Percentiles rank a stretch among this genome's conserved stretches.
Conservation (phyloP, 2,888 invertebrate species). For the Agrochola lota region DNA sequence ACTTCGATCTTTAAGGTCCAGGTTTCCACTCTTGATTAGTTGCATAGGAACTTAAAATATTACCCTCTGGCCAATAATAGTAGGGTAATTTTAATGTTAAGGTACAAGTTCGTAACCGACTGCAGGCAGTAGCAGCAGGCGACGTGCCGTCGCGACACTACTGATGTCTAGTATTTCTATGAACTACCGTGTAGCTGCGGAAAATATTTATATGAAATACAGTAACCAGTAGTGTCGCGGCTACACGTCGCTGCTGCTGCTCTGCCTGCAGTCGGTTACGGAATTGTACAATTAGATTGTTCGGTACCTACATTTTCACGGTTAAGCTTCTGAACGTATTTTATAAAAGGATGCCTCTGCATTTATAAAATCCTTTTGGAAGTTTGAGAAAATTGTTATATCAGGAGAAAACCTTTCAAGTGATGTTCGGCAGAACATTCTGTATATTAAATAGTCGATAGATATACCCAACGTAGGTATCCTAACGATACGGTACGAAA, state of each 20-base stretch:
- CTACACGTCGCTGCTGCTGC: too few species aligned
- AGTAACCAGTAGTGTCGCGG: too few species aligned
- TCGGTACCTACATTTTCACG: background rate
- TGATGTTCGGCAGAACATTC: background rate
- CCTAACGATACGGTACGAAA: background rate
- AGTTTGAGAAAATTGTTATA: background rate
- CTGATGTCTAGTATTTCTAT: too few species aligned
- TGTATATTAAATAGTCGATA: background rate
- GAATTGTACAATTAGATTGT: background rate
- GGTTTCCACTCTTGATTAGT: conserved; percentile 38
- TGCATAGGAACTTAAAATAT: background rate
- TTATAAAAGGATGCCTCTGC: background rate
- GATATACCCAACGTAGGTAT: background rate
- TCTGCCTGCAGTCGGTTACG: too few species aligned
- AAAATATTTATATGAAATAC: too few species aligned
- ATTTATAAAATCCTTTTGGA: background rate
- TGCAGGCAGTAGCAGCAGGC: too few species aligned
- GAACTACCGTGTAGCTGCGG: too few species aligned
- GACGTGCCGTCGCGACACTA: too few species aligned
- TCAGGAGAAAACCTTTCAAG: background rate
- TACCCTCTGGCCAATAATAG: background rate
- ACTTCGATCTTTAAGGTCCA: background rate
- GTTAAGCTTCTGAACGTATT: background rate
- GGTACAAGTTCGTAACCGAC: too few species aligned
- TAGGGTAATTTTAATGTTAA: too few species aligned